phyloP scores from a whole-genome alignment of 2,113 vertebrate genomes.

The Ranitomeya imitator region DNA sequence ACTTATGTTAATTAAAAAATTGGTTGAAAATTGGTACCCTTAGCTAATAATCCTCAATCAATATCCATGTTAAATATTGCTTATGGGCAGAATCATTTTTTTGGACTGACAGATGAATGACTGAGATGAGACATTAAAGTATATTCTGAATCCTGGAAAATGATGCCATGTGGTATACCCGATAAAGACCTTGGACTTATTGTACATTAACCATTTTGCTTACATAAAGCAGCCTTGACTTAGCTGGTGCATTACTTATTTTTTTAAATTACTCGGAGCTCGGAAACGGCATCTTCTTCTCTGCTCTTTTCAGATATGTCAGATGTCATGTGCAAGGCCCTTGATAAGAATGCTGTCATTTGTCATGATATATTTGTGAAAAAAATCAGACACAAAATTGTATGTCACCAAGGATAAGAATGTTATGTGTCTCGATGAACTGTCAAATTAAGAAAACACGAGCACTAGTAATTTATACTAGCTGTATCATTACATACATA shows the following conservation, averaged over 20 bases:
- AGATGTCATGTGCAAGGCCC: slow-evolving; percentile 38
- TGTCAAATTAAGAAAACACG: slow-evolving; percentile 19
- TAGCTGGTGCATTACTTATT: slow-evolving; percentile 3
- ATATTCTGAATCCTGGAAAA: neutral
- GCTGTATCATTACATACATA: slow-evolving; percentile 13
- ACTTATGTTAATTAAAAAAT: neutral
- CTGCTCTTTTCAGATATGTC: slow-evolving; percentile 36
- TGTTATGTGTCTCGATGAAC: neutral
- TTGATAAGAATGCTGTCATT: slow-evolving; percentile 39
- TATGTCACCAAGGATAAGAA: slow-evolving; percentile 8
- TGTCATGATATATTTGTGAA: slow-evolving; percentile 41
- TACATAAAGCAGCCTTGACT: slow-evolving; percentile 38
- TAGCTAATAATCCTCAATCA: neutral
- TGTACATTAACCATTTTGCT: slow-evolving; percentile 14
- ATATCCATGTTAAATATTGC: neutral
- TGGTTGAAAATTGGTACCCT: neutral
- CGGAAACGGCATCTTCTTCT: neutral
- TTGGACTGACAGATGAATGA: slow-evolving; percentile 4
- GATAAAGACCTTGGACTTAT: slow-evolving; percentile 19
- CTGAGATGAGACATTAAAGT: neutral
- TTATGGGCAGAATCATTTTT: neutral
- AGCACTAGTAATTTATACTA: slow-evolving; percentile 3
- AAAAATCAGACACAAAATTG: slow-evolving; percentile 20
- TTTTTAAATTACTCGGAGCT: slow-evolving; percentile 27
- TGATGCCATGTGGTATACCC: slow-evolving; percentile 21